Conservation (phyloP, 2,113 vertebrate genomes). For the Pseudorectes ferrugineus region DNA sequence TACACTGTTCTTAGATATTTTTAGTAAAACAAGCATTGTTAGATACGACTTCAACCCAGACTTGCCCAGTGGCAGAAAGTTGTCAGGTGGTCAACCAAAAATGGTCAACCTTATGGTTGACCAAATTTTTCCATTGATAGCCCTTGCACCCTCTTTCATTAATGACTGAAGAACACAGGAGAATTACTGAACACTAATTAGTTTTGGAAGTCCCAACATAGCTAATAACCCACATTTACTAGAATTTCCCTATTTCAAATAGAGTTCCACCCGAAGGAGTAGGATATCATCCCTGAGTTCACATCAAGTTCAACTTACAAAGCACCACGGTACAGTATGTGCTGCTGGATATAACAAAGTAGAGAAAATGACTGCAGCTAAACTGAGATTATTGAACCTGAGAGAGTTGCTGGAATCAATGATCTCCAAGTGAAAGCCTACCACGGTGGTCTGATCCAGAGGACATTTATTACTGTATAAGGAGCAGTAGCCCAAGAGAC, state of each 20-base stretch:
- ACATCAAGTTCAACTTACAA: neutral
- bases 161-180: neutral
- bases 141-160: neutral
- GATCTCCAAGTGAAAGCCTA: neutral
- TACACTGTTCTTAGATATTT: neutral
- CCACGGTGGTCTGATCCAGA: constrained; percentile 1
- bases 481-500: neutral
- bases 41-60: neutral
- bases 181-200: neutral
- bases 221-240: neutral
- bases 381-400: constrained; percentile 3
- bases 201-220: neutral
- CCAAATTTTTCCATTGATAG: neutral
- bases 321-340: neutral
- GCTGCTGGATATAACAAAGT: constrained; percentile 5
- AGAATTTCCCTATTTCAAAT: neutral
- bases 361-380: constrained; percentile 31
- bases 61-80: neutral
- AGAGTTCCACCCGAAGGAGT: neutral
- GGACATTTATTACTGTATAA: constrained; percentile 34
- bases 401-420: neutral
- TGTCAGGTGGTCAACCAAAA: neutral
- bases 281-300: constrained; percentile 12
- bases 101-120: accelerated
- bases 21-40: neutral